Conservation (phyloP, 2,797 vertebrate genomes). For the Parauchenoglanis punctatus region DNA sequence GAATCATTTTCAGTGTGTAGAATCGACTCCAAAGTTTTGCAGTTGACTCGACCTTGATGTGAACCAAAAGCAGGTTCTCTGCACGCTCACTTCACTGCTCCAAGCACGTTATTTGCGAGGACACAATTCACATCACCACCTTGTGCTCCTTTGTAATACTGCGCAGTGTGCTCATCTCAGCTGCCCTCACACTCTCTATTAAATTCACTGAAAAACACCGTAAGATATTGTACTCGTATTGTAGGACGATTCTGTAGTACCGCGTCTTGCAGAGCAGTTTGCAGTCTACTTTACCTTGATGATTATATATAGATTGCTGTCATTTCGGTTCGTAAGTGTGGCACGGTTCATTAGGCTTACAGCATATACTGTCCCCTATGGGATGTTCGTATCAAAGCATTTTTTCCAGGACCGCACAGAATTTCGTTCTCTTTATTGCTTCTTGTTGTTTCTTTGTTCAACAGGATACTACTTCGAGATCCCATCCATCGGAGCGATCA, state of each 20-base stretch:
- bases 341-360: too few relatives aligned
- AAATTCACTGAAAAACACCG: background rate
- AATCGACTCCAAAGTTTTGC: too few relatives aligned
- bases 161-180: background rate
- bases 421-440: slow-evolving; percentile 5
- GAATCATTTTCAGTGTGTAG: too few relatives aligned
- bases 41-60: too few relatives aligned
- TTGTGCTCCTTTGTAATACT: background rate
- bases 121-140: background rate
- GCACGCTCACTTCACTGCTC: background rate
- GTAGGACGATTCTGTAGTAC: background rate
- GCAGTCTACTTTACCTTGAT: background rate
- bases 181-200: background rate
- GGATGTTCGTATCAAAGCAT: too few relatives aligned
- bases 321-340: too few relatives aligned
- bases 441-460: slow-evolving; percentile 43
- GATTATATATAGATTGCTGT: background rate
- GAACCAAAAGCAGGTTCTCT: background rate
- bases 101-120: background rate
- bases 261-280: background rate
- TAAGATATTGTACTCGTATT: background rate
- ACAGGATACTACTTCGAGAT: slow-evolving; percentile 99
- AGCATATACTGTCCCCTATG: too few relatives aligned
- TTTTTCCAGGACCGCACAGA: background rate
- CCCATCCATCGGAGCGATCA: slow-evolving; percentile 96